Evolutionary conservation across 2,113 vertebrate genomes (phyloP).

Genomic region (Dinomys branickii): DNA sequence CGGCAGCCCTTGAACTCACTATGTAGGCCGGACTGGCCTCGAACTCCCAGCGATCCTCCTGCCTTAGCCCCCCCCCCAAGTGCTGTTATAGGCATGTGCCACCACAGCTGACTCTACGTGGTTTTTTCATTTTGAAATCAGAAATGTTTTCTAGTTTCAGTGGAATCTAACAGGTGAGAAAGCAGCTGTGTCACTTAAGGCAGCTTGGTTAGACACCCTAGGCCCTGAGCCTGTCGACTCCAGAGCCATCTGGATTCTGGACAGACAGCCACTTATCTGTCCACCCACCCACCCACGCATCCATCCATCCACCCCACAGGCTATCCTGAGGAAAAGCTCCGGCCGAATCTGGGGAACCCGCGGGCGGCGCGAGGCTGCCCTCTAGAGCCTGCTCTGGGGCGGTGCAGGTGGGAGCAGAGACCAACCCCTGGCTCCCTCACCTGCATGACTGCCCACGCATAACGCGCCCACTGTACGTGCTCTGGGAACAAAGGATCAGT

Average conservation of each 20-base stretch:
- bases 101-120: neutral
- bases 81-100: neutral
- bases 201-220: neutral
- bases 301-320: neutral
- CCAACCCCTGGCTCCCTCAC: neutral
- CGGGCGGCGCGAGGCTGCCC: slow-evolving; percentile 67
- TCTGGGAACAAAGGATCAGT: neutral
- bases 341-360: neutral
- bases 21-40: neutral
- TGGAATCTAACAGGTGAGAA: neutral
- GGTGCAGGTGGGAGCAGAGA: neutral
- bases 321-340: neutral
- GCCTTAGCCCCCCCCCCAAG: neutral
- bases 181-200: neutral
- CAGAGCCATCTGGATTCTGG: neutral
- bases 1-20: too few species aligned
- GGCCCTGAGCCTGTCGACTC: neutral
- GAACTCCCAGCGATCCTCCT: neutral
- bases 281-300: neutral
- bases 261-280: neutral
- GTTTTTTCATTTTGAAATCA: neutral
- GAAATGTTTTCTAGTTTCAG: neutral
- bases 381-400: slow-evolving; percentile 64
- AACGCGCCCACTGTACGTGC: fast-evolving
- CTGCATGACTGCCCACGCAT: neutral